Conservation (phyloP, 2,797 vertebrate genomes). For the Pangasius mekongensis region DNA sequence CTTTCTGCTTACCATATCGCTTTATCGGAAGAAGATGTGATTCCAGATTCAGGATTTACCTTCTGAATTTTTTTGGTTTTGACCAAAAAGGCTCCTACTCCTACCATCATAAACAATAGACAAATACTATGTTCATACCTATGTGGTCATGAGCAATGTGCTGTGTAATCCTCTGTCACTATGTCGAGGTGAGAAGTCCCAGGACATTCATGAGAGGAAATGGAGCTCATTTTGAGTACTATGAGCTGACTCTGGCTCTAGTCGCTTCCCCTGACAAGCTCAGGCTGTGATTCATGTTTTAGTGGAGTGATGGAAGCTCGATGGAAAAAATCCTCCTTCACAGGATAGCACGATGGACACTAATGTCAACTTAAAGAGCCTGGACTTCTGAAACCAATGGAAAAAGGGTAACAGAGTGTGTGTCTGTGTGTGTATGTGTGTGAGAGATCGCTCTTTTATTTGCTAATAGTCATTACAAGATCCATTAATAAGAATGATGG, state of each 20-base stretch:
- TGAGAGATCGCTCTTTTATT: slow-evolving; percentile 34
- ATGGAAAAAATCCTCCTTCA: slow-evolving; percentile 73
- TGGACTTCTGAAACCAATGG: slow-evolving; percentile 53
- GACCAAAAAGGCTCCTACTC: background rate
- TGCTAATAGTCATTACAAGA: slow-evolving; percentile 45
- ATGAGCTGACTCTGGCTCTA: slow-evolving; percentile 42
- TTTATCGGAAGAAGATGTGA: background rate
- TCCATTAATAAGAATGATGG: slow-evolving; percentile 41
- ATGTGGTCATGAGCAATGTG: slow-evolving; percentile 28
- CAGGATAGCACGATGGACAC: slow-evolving; percentile 66
- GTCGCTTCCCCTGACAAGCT: slow-evolving; percentile 26
- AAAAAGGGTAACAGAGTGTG: slow-evolving; percentile 48
- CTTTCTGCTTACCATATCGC: background rate
- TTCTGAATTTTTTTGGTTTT: background rate
- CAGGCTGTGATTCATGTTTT: slow-evolving; percentile 43
- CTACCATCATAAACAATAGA: background rate
- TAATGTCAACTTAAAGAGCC: slow-evolving; percentile 69
- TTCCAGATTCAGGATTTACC: background rate
- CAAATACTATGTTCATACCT: background rate
- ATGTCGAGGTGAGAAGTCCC: slow-evolving; percentile 53
- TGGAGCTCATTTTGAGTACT: slow-evolving; percentile 40
- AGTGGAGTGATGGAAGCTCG: slow-evolving; percentile 44
- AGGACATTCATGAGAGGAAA: slow-evolving; percentile 51
- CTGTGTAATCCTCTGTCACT: slow-evolving; percentile 37
- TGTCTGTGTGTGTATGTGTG: slow-evolving; percentile 44